Evolutionary conservation across 2,113 vertebrate genomes (phyloP).

Genomic region (Zapornia atra): DNA sequence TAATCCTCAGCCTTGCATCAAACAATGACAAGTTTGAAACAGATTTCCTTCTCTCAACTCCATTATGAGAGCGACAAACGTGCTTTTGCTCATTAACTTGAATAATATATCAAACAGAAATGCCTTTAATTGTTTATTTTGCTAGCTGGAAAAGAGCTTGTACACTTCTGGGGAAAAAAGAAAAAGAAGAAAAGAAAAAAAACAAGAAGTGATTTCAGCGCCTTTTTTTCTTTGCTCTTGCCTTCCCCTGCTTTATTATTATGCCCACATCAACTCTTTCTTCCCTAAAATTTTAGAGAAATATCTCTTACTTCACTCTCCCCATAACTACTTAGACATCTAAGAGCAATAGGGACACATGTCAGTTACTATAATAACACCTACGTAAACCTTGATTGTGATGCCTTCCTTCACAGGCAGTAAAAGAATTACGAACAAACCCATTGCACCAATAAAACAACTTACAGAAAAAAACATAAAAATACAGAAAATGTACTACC

Average conservation of each 20-base stretch:
- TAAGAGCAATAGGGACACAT: neutral
- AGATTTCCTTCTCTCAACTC: conserved; percentile 35
- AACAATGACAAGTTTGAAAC: conserved; percentile 52
- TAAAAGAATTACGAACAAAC: neutral
- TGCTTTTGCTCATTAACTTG: conserved; percentile 54
- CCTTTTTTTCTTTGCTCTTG: neutral
- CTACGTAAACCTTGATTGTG: neutral
- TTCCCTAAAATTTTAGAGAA: neutral
- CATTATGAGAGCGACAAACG: neutral
- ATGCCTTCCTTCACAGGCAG: neutral
- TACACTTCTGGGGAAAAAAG: neutral
- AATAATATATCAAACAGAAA: conserved; percentile 57
- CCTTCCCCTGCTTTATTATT: neutral
- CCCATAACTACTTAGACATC: neutral
- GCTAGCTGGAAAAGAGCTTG: neutral
- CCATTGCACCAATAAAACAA: neutral
- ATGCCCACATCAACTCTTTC: neutral
- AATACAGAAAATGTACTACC: neutral
- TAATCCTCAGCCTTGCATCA: conserved; percentile 43
- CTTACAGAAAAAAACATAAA: neutral
- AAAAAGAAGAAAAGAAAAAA: neutral
- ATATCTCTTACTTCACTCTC: neutral
- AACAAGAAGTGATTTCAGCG: neutral
- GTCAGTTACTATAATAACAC: neutral
- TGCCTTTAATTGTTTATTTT: conserved; percentile 59